Base-by-base conservation (phyloP, 2,888 invertebrate species). In the Piscicola geometra region DNA sequence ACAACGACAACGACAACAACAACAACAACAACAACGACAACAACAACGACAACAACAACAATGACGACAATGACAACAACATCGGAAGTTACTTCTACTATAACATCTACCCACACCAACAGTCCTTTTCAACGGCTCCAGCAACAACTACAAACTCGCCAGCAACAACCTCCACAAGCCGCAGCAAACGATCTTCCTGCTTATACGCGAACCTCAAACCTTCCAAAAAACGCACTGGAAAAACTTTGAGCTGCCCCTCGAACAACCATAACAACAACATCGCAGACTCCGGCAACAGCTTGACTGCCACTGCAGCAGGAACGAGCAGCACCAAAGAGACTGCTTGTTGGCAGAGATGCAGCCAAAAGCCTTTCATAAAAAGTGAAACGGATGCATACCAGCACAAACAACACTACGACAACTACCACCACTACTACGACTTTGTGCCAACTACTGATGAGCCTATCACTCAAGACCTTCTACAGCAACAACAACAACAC, bases 261-360 rank as follows among this genome's bases (percentile, higher is more conserved):
- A 1, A 28, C 56, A 30, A 71, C 36, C 15, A 41, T 25, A 21
- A 30, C 71, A 71, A 50, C 71, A 52, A 35, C 56, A 71, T n/a
- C 71, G 52, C 1, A 25, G 56, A n/a, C 32, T 30, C 36, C 21
- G 36, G 36, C 41, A 30, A 30, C n/a, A 64, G 15, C 41, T 15
- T 41, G 15, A 15, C 41, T 9, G 15, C 41, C 41, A 15, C 41
- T 5, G 41, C 41, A 41, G 15, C 41, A 41, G 41, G 9, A n/a
- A n/a, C n/a, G n/a, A n/a, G n/a, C n/a, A n/a, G n/a, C n/a, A n/a
- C n/a, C n/a, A n/a, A n/a, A 9, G 41, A 41, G 41, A 41, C 9
- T 41, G 15, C 5, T 41, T 15, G 5, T 9, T 41, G 5, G 41
- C 15, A 41, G 9, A 9, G 41, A 15, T 5, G 15, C 15, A 41